Base-by-base conservation (phyloP, 2,113 vertebrate species). In the Lepus europaeus region DNA sequence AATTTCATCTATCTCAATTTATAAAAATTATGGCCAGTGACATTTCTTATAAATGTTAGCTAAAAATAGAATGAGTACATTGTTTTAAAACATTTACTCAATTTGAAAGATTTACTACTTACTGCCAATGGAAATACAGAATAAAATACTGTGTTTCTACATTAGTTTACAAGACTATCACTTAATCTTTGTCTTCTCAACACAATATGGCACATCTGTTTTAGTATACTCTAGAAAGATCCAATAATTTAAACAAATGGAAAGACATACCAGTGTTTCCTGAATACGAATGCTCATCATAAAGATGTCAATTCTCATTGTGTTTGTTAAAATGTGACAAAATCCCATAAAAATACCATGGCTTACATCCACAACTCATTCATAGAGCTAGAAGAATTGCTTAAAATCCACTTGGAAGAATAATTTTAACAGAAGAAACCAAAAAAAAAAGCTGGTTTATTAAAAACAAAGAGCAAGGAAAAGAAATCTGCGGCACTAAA, bases 331-430 rank as follows among this genome's bases (percentile, higher is more conserved):
- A 92, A 85, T 61, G 63, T 53, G 79, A 91, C 51, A 84, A 3
- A 91, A 68, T 83, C 16, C 36, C 61, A 93, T 93, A 83, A 74
- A 96, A 88, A 92, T n/a, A 80, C 0, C 20, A 77, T 1, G 20
- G 16, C 66, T 76, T 51, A 9, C 6, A 45, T 22, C 36, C 51
- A 20, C 6, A 64, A 16, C 4, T 4, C 2, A 29, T 16, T n/a
- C 13, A 7, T 14, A 13, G 45, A 87, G 14, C 31, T 74, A 73
- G n/a, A 76, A 4, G 11, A 87, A 66, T 9, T 90, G 78, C 49
- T 93, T 92, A 68, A 94, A 91, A 81, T 77, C 78, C 82, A 94
- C 49, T 79, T 51, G 53, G 25, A 77, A 83, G 73, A 70, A 84
- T 51, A 83, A 83, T 17, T 87, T 68, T 64, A 12, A 14, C 82